Evolutionary conservation across 1,140 invertebrate species (phyloP).

Genomic region (Drosophila bipectinata): DNA sequence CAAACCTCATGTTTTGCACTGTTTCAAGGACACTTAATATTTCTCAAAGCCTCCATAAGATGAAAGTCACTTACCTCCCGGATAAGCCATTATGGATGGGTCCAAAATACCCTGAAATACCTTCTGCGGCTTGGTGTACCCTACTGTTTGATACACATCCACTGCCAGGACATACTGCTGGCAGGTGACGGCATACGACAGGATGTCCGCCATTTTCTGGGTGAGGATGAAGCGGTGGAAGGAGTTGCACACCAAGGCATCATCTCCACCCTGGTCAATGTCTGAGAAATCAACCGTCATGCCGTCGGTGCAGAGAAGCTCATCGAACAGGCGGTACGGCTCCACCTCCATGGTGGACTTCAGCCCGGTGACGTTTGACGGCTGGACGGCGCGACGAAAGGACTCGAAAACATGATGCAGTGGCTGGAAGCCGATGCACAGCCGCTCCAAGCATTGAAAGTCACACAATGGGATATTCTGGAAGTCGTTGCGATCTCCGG

Average conservation of each 20-base stretch:
- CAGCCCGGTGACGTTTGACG: constrained; percentile 41
- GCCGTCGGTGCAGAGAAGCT: constrained; percentile 41
- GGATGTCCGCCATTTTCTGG: constrained; percentile 24
- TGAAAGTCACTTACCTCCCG: constrained; percentile 26
- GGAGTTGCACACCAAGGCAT: constrained; percentile 57
- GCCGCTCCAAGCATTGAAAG: constrained; percentile 21
- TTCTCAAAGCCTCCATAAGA: no score
- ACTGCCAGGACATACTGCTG: constrained; percentile 36
- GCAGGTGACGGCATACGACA: constrained; percentile 23
- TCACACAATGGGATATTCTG: constrained; percentile 48
- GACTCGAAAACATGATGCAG: constrained; percentile 49
- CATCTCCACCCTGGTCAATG: constrained; percentile 30
- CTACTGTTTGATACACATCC: constrained; percentile 24
- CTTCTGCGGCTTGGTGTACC: constrained; percentile 13
- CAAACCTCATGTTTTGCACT: constrained; percentile 63
- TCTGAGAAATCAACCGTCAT: constrained; percentile 24
- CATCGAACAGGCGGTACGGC: constrained; percentile 42
- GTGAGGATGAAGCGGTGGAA: constrained; percentile 70
- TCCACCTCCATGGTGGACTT: constrained; percentile 47
- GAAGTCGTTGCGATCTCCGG: constrained; percentile 30
- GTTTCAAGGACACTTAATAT: neutral
- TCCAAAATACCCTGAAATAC: constrained; percentile 59
- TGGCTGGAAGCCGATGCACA: constrained; percentile 35
- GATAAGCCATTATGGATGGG: constrained; percentile 52
- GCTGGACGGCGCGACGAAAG: constrained; percentile 24